phyloP scores from a whole-genome alignment of 2,797 vertebrate genomes.

The Triplophysa bombifrons region DNA sequence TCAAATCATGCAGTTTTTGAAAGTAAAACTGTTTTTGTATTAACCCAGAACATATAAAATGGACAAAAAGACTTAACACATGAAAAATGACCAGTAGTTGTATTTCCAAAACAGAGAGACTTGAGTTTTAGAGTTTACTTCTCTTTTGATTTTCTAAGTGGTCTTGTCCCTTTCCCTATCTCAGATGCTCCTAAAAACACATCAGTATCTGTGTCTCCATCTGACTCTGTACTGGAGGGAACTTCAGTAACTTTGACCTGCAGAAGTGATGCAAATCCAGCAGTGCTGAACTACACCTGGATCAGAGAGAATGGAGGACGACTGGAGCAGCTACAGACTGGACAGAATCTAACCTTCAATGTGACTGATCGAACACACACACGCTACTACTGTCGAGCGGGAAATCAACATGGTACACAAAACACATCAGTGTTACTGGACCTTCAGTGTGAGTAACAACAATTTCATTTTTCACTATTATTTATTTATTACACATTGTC shows the following conservation, averaged over 20 bases:
- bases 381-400: slow-evolving; percentile 37
- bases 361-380: neutral
- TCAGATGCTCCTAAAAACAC: neutral
- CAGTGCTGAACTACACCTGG: slow-evolving; percentile 17
- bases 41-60: too few relatives aligned
- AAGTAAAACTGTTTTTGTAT: too few relatives aligned
- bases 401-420: slow-evolving; percentile 27
- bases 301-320: slow-evolving; percentile 26
- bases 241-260: slow-evolving; percentile 18
- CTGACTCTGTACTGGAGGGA: slow-evolving; percentile 1
- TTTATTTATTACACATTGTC: too few relatives aligned
- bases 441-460: slow-evolving; percentile 29
- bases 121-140: too few relatives aligned
- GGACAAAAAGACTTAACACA: too few relatives aligned
- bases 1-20: too few relatives aligned
- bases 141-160: too few relatives aligned
- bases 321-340: neutral
- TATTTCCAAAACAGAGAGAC: too few relatives aligned
- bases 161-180: too few relatives aligned
- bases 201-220: slow-evolving; percentile 3
- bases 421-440: slow-evolving; percentile 23
- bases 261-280: slow-evolving; percentile 24
- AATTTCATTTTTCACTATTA: neutral
- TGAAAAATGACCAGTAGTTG: too few relatives aligned
- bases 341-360: neutral